phyloP scores from a whole-genome alignment of 2,797 vertebrate species.

The Spondyliosoma cantharus region DNA sequence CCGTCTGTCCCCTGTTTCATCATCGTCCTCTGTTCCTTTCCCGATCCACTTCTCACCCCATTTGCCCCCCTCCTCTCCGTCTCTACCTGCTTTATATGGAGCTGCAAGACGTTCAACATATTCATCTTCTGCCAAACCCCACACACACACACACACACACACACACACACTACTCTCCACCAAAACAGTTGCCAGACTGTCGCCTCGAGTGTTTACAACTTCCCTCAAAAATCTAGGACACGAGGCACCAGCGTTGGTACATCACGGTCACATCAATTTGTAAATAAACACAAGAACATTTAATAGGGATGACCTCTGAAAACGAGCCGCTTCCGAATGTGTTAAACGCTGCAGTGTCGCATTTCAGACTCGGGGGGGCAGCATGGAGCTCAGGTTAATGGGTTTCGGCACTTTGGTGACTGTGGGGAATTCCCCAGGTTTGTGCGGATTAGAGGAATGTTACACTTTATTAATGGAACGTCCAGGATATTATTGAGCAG shows the following conservation, averaged over 20 bases:
- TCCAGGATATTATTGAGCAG: not conserved
- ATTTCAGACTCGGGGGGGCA: slow-evolving; percentile 31
- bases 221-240: slow-evolving; percentile 43
- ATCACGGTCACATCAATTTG: slow-evolving; percentile 14
- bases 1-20: slow-evolving; percentile 60
- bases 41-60: slow-evolving; percentile 10
- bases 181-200: slow-evolving; percentile 2
- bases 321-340: not conserved
- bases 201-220: slow-evolving; percentile 1
- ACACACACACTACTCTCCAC: not conserved
- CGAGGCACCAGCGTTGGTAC: not conserved
- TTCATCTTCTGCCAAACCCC: slow-evolving; percentile 1
- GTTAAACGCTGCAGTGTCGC: not conserved
- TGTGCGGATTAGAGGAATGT: not conserved
- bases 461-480: slow-evolving; percentile 33
- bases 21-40: slow-evolving; percentile 38
- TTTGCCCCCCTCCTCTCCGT: not conserved
- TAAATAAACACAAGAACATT: slow-evolving; percentile 20
- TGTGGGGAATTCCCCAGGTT: slow-evolving; percentile 49
- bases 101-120: slow-evolving; percentile 1
- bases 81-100: slow-evolving; percentile 32
- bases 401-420: not conserved
- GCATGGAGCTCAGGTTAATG: slow-evolving; percentile 12
- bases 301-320: not conserved
- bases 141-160: not conserved